These are phyloP conservation scores for Rhynchotus rufescens DNA, from an alignment of 2,797 vertebrate species.

Conservation along the genomic window DNA sequence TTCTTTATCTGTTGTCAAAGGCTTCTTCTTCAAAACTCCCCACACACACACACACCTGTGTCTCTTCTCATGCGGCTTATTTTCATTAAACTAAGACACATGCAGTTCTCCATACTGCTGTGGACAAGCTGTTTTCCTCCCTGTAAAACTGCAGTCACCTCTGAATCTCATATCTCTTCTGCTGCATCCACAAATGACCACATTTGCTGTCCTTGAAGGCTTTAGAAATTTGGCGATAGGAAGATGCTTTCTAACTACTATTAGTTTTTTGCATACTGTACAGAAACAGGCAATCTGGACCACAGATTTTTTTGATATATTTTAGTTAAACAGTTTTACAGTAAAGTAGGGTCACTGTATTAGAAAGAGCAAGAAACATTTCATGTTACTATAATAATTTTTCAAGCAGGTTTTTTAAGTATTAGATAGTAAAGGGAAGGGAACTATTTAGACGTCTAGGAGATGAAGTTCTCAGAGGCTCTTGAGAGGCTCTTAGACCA, in stretches of 20 bases:
- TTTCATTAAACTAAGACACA: not conserved
- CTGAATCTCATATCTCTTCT: not conserved
- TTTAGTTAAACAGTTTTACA: not conserved
- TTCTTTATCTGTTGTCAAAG: not conserved
- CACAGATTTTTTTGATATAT: not conserved
- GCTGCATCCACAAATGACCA: not conserved
- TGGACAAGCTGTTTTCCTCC: not conserved
- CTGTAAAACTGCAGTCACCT: not conserved
- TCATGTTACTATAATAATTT: not conserved
- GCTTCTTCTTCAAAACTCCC: not conserved
- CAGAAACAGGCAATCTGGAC: not conserved
- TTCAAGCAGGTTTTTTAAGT: not conserved
- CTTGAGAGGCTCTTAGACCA: not conserved
- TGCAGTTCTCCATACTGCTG: not conserved
- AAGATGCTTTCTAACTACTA: not conserved
- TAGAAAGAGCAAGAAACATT: not conserved
- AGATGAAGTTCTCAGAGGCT: not conserved
- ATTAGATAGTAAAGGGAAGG: not conserved
- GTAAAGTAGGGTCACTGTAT: not conserved
- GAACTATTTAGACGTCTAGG: not conserved
- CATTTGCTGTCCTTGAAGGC: not conserved
- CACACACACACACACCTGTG: not conserved
- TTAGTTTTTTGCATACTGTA: not conserved
- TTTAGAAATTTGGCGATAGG: not conserved
- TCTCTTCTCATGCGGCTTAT: not conserved